Base-by-base conservation (phyloP, 2,888 invertebrate species). In the Chelonus formosanus region DNA sequence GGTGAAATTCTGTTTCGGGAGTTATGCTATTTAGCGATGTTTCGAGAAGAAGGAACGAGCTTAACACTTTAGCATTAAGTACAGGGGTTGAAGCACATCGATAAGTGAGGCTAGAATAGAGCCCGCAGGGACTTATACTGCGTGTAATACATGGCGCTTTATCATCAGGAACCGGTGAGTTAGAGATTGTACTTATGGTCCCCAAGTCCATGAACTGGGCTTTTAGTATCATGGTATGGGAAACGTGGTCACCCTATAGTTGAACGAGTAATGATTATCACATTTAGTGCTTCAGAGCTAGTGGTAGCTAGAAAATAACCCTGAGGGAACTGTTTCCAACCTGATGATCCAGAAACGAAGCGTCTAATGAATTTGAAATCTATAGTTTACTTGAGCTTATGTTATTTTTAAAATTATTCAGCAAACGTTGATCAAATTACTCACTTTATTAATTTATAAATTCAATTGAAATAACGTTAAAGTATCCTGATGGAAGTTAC, bases 231-330 rank as follows among this genome's bases (percentile, higher is more conserved):
- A 20, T 31, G 34, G 36, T 32, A 48, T 56, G 54, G 40, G 48
- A 10, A 35, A 40, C 47, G n/a, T 52, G 60, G 52, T 59, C 60
- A 60, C 35, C 40, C 52, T 10, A 45, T 48, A 59, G 50, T 50
- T 50, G 73, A 71, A 66, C 73, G 71, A 74, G 69, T 71, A 70
- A 73, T 73, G 72, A 73, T 77, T 74, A 77, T 76, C 73, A 71
- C 67, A 70, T 75, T 77, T 77, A 70, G 75, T 74, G 75, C 69
- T 68, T 58, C 73, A 74, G 60, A 61, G 67, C 59, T 66, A 60
- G 59, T 53, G 59, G 65, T 48, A 67, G 65, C 55, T 58, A 67
- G 57, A 48, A 44, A 47, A 52, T 48, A 44, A 32, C 10, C 57
- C 5, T 3, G n/a, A n/a, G 57, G 31, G 44, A 44, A 57, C 10